phyloP scores from a whole-genome alignment of 2,797 vertebrate genomes.

The Galaxias olidus region DNA sequence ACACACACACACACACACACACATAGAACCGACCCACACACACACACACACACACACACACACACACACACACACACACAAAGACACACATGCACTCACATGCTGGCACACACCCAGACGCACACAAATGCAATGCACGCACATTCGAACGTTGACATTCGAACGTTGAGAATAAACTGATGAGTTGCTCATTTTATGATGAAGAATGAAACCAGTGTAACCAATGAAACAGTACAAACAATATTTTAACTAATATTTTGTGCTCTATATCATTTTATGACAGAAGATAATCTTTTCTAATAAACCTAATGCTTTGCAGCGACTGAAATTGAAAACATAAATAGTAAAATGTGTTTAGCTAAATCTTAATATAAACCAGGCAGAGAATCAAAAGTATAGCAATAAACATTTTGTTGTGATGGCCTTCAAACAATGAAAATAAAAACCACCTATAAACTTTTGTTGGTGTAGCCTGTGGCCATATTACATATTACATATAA shows the following conservation, averaged over 20 bases:
- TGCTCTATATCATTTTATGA: conserved; percentile 15
- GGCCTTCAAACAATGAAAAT: conserved; percentile 50
- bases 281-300: conserved; percentile 30
- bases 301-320: conserved; percentile 12
- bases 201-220: too few relatives aligned
- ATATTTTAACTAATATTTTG: too few relatives aligned
- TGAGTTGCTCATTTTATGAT: too few relatives aligned
- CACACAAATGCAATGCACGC: conserved; percentile 23
- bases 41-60: conserved; percentile 22
- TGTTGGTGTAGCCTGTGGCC: conserved; percentile 32
- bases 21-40: too few relatives aligned
- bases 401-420: conserved; percentile 57
- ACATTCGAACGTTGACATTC: too few relatives aligned
- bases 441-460: conserved; percentile 42
- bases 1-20: conserved; percentile 5
- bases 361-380: conserved; percentile 34
- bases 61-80: conserved; percentile 16
- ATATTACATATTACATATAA: conserved; percentile 34
- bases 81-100: neutral
- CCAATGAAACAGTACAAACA: too few relatives aligned
- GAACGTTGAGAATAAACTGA: too few relatives aligned
- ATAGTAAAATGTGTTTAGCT: conserved; percentile 25
- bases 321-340: conserved; percentile 19
- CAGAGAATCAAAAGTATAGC: conserved; percentile 54
- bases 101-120: conserved; percentile 25